Evolutionary conservation across 2,888 invertebrate species (phyloP).

Genomic region (Scaptomyza reducta): DNA sequence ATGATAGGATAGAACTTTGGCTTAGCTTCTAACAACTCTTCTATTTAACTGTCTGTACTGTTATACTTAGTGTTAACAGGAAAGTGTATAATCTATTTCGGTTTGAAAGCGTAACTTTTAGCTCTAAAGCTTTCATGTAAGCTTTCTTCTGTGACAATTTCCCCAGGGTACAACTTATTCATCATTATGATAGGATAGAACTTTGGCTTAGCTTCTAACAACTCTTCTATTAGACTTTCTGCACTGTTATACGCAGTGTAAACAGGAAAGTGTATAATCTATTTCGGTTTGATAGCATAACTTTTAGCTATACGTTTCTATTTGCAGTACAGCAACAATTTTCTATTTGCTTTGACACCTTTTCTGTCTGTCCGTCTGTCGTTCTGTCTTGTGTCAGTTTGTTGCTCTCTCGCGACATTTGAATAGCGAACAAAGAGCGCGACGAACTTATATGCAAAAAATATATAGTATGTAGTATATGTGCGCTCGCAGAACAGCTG

Average conservation of each 20-base stretch:
- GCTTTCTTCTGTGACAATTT: no score
- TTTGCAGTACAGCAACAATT: constrained; percentile 40
- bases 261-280: not conserved
- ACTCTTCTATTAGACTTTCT: no score
- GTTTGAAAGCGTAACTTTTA: not conserved
- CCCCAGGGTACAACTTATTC: no score
- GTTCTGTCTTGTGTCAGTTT: constrained; percentile 29
- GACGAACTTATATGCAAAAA: constrained; percentile 54
- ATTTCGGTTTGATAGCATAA: not conserved
- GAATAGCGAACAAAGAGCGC: constrained; percentile 44
- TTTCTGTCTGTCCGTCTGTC: constrained; percentile 16
- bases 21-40: no score
- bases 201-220: no score
- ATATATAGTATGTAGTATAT: not conserved
- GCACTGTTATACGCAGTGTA: no score
- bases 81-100: not conserved
- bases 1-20: no score
- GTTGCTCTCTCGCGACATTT: constrained; percentile 47
- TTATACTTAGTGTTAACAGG: no score
- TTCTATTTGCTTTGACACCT: constrained; percentile 72
- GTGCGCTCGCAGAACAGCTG: constrained; percentile 55
- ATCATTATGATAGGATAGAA: no score
- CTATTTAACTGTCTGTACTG: no score
- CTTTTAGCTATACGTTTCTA: constrained; percentile 10
- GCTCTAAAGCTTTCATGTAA: not conserved